Percentiles rank a stretch among this genome's conserved stretches.
phyloP scores from a whole-genome alignment of 2,113 vertebrate genomes.

The Solea solea region DNA sequence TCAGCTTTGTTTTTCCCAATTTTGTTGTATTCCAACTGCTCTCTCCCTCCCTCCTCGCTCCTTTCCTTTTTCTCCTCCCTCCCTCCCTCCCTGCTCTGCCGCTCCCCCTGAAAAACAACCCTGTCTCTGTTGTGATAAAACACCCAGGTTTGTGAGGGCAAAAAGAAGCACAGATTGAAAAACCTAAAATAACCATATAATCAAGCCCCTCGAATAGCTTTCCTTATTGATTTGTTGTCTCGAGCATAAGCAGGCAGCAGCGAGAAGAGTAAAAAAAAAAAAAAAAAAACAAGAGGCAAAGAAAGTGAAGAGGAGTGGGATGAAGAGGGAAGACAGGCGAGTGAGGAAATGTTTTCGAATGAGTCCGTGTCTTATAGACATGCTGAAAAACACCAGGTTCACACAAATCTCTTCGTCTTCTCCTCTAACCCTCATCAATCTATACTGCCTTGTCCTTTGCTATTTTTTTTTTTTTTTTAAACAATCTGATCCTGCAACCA shows the following conservation, averaged over 20 bases:
- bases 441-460: neutral
- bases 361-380: conserved; percentile 9
- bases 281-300: neutral
- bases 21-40: conserved; percentile 13
- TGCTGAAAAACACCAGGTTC: conserved; percentile 17
- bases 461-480: neutral
- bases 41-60: neutral
- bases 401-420: neutral
- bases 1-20: conserved; percentile 29
- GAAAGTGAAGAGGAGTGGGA: conserved; percentile 14
- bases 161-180: conserved; percentile 24
- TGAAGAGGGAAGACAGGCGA: conserved; percentile 9
- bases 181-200: conserved; percentile 64
- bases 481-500: conserved; percentile 28
- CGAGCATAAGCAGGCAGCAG: conserved; percentile 29
- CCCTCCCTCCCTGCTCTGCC: neutral
- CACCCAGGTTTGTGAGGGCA: conserved; percentile 26
- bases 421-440: conserved; percentile 19
- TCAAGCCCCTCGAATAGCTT: conserved; percentile 52
- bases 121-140: conserved; percentile 45
- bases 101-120: conserved; percentile 33
- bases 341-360: conserved; percentile 42
- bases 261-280: conserved; percentile 4
- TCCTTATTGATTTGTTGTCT: conserved; percentile 66
- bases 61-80: neutral